Percentiles rank a stretch among this genome's conserved stretches.
These are phyloP conservation scores for Cheilosia urbana DNA, from an alignment of 2,888 invertebrate species.

Conservation along the genomic window DNA sequence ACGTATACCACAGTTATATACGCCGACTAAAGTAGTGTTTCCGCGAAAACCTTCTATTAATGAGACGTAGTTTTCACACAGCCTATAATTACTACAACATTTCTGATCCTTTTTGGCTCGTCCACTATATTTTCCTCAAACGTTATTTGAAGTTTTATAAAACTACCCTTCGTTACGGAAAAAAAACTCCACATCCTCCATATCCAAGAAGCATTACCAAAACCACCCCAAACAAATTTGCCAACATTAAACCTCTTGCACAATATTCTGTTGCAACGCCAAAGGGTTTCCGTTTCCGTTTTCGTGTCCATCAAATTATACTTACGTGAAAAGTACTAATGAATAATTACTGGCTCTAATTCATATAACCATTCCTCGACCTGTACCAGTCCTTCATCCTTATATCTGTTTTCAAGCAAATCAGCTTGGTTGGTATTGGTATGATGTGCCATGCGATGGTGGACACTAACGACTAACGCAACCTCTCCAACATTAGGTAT, in stretches of 20 bases:
- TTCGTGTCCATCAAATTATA: conserved; percentile 74
- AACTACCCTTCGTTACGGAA: too few relatives aligned
- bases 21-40: too few relatives aligned
- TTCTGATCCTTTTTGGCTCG: too few relatives aligned
- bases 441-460: conserved; percentile 8
- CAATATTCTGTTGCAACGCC: conserved; percentile 23
- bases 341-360: conserved; percentile 75
- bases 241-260: not conserved
- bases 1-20: too few relatives aligned
- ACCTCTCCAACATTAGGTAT: conserved; percentile 63
- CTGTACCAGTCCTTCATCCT: conserved; percentile 47
- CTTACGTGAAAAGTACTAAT: conserved; percentile 76
- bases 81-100: too few relatives aligned
- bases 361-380: conserved; percentile 50
- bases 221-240: not conserved
- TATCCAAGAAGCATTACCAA: too few relatives aligned
- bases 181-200: too few relatives aligned
- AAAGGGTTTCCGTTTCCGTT: conserved; percentile 46
- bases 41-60: too few relatives aligned
- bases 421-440: not conserved
- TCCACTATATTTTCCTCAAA: too few relatives aligned
- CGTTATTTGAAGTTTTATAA: too few relatives aligned
- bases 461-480: conserved; percentile 60
- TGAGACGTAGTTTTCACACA: too few relatives aligned
- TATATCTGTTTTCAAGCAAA: conserved; percentile 45